A percentile compares a stretch with the other conserved stretches of the same genome.
Evolutionary conservation across 2,113 vertebrate species (phyloP).

Genomic region (Sterna hirundo): DNA sequence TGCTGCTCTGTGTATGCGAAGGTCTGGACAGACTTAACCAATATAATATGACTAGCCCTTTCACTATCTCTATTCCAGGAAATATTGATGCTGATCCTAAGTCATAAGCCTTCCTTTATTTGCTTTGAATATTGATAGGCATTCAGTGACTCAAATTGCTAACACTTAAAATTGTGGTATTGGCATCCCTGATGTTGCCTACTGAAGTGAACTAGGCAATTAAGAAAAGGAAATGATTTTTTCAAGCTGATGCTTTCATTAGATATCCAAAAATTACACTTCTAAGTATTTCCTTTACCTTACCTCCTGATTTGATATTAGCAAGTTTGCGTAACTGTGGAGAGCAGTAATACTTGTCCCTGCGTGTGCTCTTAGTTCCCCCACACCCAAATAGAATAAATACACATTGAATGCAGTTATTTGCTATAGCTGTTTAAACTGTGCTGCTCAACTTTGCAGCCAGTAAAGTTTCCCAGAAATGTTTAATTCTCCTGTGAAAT

Average conservation of each 20-base stretch:
- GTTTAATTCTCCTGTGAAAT: neutral
- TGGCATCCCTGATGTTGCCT: neutral
- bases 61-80: neutral
- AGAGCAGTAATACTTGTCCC: neutral
- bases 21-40: neutral
- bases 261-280: neutral
- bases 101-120: neutral
- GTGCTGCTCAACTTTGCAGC: neutral
- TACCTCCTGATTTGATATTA: neutral
- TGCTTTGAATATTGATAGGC: neutral
- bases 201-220: neutral
- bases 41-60: neutral
- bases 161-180: neutral
- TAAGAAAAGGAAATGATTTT: neutral
- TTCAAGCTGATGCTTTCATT: neutral
- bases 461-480: neutral
- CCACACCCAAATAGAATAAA: slow-evolving; percentile 20
- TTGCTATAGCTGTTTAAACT: neutral
- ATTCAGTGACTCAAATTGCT: neutral
- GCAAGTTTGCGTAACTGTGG: neutral
- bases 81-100: neutral
- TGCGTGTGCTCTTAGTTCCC: neutral
- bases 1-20: neutral
- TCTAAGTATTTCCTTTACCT: neutral
- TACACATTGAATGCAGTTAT: neutral